Evolutionary conservation across 1,140 invertebrate species (phyloP), one percentile per base, ranked within the genome.

Genomic region (Sycobia sp.): DNA sequence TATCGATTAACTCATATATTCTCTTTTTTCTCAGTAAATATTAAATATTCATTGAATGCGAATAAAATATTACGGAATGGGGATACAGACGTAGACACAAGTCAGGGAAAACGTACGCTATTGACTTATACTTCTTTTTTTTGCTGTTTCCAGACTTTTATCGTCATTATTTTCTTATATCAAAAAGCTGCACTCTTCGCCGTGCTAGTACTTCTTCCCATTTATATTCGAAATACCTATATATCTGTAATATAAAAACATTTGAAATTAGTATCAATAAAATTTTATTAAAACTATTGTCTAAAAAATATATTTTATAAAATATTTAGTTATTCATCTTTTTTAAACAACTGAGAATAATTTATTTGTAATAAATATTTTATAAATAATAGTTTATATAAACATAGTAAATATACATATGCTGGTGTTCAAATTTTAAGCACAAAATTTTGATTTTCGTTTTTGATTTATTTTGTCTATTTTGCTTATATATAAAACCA

Each of bases 91-190:
- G 46, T 58, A 57, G 62, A 70, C 65, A 71, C 64, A 71, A 69
- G 66, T 76, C 66, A 67, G 62, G 67, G 44, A 77, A 72, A 74
- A 76, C 71, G 58, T 68, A 72, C 73, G 64, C 67, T 71, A 72
- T 69, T 65, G 49, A 65, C 55, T 65, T 65, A 46, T 59, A 65
- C 49, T 67, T 57, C 51, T 50, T 56, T 62, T 49, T 51, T 62
- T 66, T 66, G 67, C 62, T 68, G n/a, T n/a, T 70, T 62, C 59
- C 67, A 54, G 54, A 68, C 60, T 62, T 66, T 66, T 41, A 57
- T 69, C 68, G 58, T 66, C n/a, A 67, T 44, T 47, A 49, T 56
- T 54, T 64, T 46, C 41, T 53, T 58, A 65, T 59, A 65, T 65
- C 62, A 65, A 65, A 65, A 65, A 65, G 62, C 62, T 65, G 62